These are phyloP conservation scores for Steatocranus sp. DNA, from an alignment of 2,797 vertebrate species.

Conservation along the genomic window DNA sequence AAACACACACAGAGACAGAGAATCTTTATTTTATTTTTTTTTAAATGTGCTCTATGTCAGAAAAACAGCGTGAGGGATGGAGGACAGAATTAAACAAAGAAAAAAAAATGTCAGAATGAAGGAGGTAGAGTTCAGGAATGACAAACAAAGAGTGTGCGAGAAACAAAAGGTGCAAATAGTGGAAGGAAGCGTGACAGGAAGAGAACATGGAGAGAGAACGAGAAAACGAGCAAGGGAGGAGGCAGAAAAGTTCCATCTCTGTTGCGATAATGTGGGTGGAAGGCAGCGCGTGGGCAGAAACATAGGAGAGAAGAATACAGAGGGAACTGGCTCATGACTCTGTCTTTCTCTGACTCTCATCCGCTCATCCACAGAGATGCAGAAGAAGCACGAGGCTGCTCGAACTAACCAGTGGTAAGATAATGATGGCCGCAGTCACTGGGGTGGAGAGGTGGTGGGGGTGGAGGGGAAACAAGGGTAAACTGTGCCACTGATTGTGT, in stretches of 20 bases:
- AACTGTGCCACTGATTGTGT: neutral
- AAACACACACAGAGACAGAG: neutral
- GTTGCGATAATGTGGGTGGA: constrained; percentile 76
- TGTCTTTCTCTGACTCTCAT: constrained; percentile 42
- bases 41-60: constrained; percentile 27
- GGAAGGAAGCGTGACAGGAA: constrained; percentile 31
- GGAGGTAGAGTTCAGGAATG: constrained; percentile 8
- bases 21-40: constrained; percentile 29
- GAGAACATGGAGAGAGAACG: constrained; percentile 41
- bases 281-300: constrained; percentile 75
- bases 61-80: neutral
- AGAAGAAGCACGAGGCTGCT: constrained; percentile 47
- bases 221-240: constrained; percentile 53
- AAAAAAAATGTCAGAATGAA: constrained; percentile 15
- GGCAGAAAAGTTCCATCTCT: constrained; percentile 72
- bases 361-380: constrained; percentile 55
- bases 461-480: neutral
- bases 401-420: constrained; percentile 39
- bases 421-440: constrained; percentile 49
- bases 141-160: neutral
- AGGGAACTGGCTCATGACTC: constrained; percentile 67
- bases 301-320: constrained; percentile 69
- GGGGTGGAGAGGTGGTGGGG: neutral
- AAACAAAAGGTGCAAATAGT: constrained; percentile 21
- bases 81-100: constrained; percentile 7